Percentiles rank a stretch among this genome's conserved stretches.
phyloP scores from a whole-genome alignment of 2,888 invertebrate species.

The Trissolcus brochymenae region DNA sequence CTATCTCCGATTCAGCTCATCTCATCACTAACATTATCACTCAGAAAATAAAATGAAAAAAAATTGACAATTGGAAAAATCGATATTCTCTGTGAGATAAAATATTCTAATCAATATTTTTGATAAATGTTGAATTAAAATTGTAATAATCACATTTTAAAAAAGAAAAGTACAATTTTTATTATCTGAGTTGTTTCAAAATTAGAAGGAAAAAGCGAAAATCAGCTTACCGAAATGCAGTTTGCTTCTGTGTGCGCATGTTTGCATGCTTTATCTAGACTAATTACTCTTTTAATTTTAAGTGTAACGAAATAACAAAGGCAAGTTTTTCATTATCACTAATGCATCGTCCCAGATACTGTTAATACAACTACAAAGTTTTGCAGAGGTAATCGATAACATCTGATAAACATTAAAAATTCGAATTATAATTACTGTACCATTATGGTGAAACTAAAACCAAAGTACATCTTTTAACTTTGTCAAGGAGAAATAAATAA shows the following conservation, averaged over 20 bases:
- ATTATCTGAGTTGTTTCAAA: neutral
- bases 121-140: no score
- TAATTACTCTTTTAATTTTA: no score
- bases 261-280: conserved; percentile 14
- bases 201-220: neutral
- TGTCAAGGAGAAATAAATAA: neutral
- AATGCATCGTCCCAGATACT: neutral
- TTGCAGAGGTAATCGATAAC: neutral
- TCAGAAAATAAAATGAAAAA: no score
- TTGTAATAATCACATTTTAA: no score
- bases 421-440: conserved; percentile 1
- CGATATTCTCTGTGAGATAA: no score
- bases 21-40: conserved; percentile 13
- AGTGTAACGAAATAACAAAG: no score
- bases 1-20: conserved; percentile 13
- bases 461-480: neutral
- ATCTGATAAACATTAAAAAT: conserved; percentile 3
- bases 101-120: no score
- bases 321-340: conserved; percentile 6
- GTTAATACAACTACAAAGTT: conserved; percentile 19
- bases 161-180: neutral
- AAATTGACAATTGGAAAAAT: no score
- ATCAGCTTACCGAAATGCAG: conserved; percentile 6
- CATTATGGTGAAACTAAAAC: no score
- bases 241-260: conserved; percentile 25